Conservation (phyloP, 2,888 invertebrate species). For the Meloe dianella region DNA sequence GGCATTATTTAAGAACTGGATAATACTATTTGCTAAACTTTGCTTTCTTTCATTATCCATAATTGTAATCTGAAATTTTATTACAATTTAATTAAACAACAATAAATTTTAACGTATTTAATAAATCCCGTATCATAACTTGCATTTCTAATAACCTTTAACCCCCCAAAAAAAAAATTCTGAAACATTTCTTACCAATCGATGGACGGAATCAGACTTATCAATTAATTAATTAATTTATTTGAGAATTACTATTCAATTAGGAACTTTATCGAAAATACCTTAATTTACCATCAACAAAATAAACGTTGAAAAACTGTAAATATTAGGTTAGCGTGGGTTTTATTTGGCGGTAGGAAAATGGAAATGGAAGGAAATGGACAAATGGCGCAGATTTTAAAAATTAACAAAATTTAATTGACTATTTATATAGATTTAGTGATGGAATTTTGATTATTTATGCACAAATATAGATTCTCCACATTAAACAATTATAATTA, state of each 20-base stretch:
- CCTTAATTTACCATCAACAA: too few species aligned
- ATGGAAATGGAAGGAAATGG: neutral
- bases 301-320: too few species aligned
- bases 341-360: neutral
- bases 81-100: neutral
- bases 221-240: too few species aligned
- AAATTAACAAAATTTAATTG: too few species aligned
- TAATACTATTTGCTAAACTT: constrained; percentile 46
- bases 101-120: neutral
- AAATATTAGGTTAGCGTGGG: neutral
- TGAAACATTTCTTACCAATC: too few species aligned
- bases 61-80: neutral
- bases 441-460: too few species aligned
- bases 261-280: neutral
- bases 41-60: constrained; percentile 28
- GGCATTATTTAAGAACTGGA: constrained; percentile 52
- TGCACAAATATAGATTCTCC: neutral
- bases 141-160: too few species aligned
- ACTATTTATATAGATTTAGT: too few species aligned
- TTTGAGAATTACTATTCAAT: too few species aligned
- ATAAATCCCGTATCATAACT: too few species aligned
- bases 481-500: neutral
- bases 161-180: too few species aligned
- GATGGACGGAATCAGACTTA: too few species aligned
- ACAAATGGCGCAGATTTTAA: neutral